Evolutionary conservation across 2,888 invertebrate genomes (phyloP).

Genomic region (Trisateles emortualis): DNA sequence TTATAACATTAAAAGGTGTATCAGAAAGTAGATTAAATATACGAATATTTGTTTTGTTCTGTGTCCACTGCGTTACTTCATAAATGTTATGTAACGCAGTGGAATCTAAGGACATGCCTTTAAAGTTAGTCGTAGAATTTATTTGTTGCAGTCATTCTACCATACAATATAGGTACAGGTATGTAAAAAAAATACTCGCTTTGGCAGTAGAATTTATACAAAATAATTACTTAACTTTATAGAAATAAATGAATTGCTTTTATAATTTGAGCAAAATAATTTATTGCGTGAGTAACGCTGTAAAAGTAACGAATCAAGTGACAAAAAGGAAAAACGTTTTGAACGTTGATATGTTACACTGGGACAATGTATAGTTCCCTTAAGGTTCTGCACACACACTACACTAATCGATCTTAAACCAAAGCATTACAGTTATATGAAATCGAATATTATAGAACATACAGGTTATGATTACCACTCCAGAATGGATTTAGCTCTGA

Average conservation of each 20-base stretch:
- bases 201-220: conserved; percentile 40
- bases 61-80: neutral
- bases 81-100: neutral
- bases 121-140: neutral
- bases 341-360: conserved; percentile 66
- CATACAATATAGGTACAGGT: neutral
- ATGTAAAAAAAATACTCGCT: conserved; percentile 19
- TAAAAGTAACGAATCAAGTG: conserved; percentile 23
- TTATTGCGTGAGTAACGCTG: conserved; percentile 40
- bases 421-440: conserved; percentile 5
- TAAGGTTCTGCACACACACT: conserved; percentile 22
- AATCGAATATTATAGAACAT: too few species aligned
- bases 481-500: too few species aligned
- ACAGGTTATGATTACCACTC: too few species aligned
- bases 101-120: neutral
- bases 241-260: conserved; percentile 64
- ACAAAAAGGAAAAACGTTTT: conserved; percentile 50
- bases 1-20: conserved; percentile 15
- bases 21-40: neutral
- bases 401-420: neutral
- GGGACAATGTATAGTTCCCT: conserved; percentile 54
- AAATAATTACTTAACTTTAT: conserved; percentile 34
- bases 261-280: conserved; percentile 73
- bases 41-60: neutral
- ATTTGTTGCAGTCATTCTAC: neutral